phyloP scores from a whole-genome alignment of 2,888 invertebrate genomes.

The Petrolisthes manimaculis region DNA sequence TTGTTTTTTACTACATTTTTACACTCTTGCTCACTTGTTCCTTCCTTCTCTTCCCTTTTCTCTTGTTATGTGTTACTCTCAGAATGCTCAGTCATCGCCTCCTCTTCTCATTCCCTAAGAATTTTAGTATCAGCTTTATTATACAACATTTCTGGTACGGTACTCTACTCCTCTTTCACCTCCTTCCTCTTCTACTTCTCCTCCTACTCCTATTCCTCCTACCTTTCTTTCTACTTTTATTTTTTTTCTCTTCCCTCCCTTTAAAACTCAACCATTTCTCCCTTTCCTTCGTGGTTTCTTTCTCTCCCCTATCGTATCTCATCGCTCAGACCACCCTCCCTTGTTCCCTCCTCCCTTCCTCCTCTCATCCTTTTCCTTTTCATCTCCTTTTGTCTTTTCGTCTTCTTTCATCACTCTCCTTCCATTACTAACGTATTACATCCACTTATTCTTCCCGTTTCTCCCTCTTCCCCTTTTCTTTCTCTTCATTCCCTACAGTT shows the following conservation, averaged over 20 bases:
- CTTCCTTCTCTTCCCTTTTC: background rate
- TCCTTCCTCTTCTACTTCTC: background rate
- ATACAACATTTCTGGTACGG: background rate
- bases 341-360: background rate
- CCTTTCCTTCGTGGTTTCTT: background rate
- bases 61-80: background rate
- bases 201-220: background rate
- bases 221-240: background rate
- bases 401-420: background rate
- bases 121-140: background rate
- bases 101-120: background rate
- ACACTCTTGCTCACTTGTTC: background rate
- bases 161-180: conserved; percentile 2
- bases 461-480: background rate
- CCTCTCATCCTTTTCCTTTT: background rate
- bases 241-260: background rate
- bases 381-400: background rate
- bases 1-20: background rate
- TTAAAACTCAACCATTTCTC: background rate
- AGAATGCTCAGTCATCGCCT: background rate
- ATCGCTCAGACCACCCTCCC: background rate
- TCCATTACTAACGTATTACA: background rate
- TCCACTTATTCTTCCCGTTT: background rate
- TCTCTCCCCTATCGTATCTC: background rate
- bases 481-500: background rate